Evolutionary conservation across 2,113 vertebrate genomes (phyloP).

Genomic region (Rissa tridactyla): DNA sequence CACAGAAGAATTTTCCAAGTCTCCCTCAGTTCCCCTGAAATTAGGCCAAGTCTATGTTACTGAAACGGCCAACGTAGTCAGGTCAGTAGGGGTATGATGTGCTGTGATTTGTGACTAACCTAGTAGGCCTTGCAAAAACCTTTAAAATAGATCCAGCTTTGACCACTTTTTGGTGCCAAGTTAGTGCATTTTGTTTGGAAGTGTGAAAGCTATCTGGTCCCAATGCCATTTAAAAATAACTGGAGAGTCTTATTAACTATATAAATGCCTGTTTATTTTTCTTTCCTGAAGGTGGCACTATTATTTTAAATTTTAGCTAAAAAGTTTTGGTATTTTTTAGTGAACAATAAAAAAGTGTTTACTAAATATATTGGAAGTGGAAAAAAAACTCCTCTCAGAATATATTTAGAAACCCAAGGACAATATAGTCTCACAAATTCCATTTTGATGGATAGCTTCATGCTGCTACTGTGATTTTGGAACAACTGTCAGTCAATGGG

Average conservation of each 20-base stretch:
- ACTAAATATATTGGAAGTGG: not conserved
- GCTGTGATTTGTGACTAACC: not conserved
- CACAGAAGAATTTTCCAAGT: not conserved
- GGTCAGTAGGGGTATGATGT: not conserved
- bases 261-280: not conserved
- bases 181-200: not conserved
- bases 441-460: not conserved
- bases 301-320: slow-evolving; percentile 4
- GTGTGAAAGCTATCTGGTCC: not conserved
- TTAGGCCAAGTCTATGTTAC: not conserved
- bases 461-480: not conserved
- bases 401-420: not conserved
- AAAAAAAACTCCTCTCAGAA: not conserved
- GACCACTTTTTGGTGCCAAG: not conserved
- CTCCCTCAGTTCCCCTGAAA: not conserved
- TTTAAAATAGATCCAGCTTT: not conserved
- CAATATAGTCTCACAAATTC: not conserved
- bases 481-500: not conserved
- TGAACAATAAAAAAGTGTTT: not conserved
- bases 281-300: slow-evolving; percentile 62
- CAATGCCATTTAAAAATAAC: not conserved
- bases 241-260: not conserved
- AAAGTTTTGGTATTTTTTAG: not conserved
- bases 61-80: not conserved
- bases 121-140: not conserved